phyloP scores from a whole-genome alignment of 2,888 invertebrate species.

The Pollenia amentaria region DNA sequence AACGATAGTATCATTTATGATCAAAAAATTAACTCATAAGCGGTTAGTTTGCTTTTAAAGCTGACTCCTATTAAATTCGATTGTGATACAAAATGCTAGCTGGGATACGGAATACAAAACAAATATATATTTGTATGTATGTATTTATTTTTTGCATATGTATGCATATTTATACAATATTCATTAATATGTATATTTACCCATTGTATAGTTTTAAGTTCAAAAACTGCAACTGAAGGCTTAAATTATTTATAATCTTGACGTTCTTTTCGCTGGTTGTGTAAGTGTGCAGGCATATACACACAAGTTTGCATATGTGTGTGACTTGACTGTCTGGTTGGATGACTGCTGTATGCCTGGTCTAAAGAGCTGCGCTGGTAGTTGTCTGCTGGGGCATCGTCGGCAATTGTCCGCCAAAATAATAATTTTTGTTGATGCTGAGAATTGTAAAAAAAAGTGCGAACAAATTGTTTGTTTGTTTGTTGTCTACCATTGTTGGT shows the following conservation, averaged over 20 bases:
- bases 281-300: slow-evolving; percentile 13
- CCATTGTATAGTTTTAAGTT: slow-evolving; percentile 66
- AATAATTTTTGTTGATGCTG: slow-evolving; percentile 48
- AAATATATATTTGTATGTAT: not conserved
- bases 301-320: slow-evolving; percentile 1
- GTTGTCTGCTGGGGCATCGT: slow-evolving; percentile 33
- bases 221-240: slow-evolving; percentile 73
- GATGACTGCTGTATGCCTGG: slow-evolving; percentile 31
- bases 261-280: slow-evolving; percentile 64
- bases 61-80: too few relatives aligned
- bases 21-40: too few relatives aligned
- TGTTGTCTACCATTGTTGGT: slow-evolving; percentile 66
- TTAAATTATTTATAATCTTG: slow-evolving; percentile 74
- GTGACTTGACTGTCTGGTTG: not conserved
- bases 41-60: too few relatives aligned
- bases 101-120: slow-evolving; percentile 40
- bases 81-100: too few relatives aligned
- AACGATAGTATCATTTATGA: too few relatives aligned
- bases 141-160: slow-evolving; percentile 9
- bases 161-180: slow-evolving; percentile 31
- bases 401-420: slow-evolving; percentile 66
- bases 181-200: slow-evolving; percentile 62
- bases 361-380: slow-evolving; percentile 24
- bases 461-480: slow-evolving; percentile 65
- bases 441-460: slow-evolving; percentile 61